Base-by-base conservation (phyloP, 2,888 invertebrate genomes). In the Hypolimnas misippus region DNA sequence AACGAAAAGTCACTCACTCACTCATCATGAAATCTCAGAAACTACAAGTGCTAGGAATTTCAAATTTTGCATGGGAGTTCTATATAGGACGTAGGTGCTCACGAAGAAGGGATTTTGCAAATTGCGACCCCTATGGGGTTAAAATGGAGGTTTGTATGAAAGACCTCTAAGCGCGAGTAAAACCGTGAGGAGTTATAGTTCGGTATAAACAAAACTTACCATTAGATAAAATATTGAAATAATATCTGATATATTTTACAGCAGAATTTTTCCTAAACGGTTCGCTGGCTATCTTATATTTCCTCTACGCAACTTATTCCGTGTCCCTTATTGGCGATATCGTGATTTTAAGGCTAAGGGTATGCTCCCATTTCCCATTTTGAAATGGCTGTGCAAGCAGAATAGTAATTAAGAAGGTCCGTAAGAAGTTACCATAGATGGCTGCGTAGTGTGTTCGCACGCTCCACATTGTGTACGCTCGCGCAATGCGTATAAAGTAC, bases 401-500 rank as follows among this genome's bases (percentile, higher is more conserved):
- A 68, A 69, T 74, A 66, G 67, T 69, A 74, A 74, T 73, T 69
- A 70, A 62, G 70, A 65, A 65, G 62, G 65, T 54, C 62, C 55
- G 62, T 57, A 58, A 63, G 62, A 68, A 62, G 65, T 60, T 63
- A 61, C 64, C 70, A 58, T 68, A 67, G 56, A 65, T 56, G 65
- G 67, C 67, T 59, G 62, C 57, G 58, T 62, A 29, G 56, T 55
- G 68, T 61, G 78, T 76, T 86, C 86, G 75, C 86, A 85, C 85
- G 86, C 78, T 83, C 86, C 74, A 82, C 74, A 79, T 84, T 72
- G 73, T 70, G 57, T 70, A 72, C 75, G 73, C 73, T 65, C 68
- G 72, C 72, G 66, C 68, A 68, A 66, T 71, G 73, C 71, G 71
- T 74, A 68, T 65, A 62, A 66, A 73, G 67, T 63, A 62, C 55